Evolutionary conservation across 2,797 vertebrate genomes (phyloP).

Genomic region (Parauchenoglanis punctatus): DNA sequence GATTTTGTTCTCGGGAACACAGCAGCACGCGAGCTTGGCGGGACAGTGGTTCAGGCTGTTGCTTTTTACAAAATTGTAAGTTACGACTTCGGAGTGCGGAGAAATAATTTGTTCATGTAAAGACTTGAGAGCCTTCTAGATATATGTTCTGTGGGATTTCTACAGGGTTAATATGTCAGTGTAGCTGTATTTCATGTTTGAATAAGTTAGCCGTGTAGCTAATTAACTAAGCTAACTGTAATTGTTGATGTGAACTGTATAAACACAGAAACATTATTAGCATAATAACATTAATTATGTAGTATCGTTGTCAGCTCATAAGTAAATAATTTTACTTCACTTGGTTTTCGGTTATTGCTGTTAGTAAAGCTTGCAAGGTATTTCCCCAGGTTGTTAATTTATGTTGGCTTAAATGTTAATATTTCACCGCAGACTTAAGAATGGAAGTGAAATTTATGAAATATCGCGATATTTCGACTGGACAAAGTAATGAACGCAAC

Average conservation of each 20-base stretch:
- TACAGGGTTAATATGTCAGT: neutral
- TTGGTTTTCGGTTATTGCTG: neutral
- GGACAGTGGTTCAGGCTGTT: slow-evolving; percentile 24
- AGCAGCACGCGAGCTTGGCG: slow-evolving; percentile 40
- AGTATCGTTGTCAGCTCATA: too few relatives aligned
- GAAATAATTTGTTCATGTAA: neutral
- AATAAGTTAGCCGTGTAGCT: slow-evolving; percentile 8
- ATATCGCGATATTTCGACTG: neutral
- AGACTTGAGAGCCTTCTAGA: too few relatives aligned
- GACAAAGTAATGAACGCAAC: neutral
- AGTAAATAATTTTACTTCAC: neutral
- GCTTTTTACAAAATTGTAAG: slow-evolving; percentile 14
- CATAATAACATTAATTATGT: neutral
- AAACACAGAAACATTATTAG: neutral
- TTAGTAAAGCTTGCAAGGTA: neutral
- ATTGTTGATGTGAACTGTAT: too few relatives aligned
- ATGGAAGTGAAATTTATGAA: neutral
- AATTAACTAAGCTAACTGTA: neutral
- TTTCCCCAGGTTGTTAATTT: neutral
- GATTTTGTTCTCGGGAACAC: neutral
- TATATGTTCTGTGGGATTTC: neutral
- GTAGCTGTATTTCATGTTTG: neutral
- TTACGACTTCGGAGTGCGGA: neutral
- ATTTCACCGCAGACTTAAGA: neutral
- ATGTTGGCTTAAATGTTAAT: neutral